phyloP scores from a whole-genome alignment of 2,888 invertebrate species.

The Spilarctia lutea region DNA sequence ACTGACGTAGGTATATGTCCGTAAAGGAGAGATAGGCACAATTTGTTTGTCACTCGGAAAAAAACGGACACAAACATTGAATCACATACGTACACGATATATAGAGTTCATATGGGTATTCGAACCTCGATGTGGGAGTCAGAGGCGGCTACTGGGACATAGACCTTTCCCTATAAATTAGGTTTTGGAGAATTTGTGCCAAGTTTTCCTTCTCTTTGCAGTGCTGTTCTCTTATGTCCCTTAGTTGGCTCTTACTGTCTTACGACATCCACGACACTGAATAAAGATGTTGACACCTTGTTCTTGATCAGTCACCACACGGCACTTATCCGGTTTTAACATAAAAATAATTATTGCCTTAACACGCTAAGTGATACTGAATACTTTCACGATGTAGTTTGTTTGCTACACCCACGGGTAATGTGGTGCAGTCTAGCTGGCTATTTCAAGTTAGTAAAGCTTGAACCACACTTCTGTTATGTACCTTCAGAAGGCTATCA shows the following conservation, averaged over 20 bases:
- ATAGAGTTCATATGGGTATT: too few relatives aligned
- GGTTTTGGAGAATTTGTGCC: too few relatives aligned
- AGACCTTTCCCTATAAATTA: too few relatives aligned
- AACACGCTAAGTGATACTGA: background rate
- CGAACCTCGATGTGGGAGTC: background rate
- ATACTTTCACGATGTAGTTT: background rate
- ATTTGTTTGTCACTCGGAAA: background rate
- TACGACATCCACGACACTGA: too few relatives aligned
- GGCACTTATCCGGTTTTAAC: too few relatives aligned
- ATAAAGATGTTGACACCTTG: too few relatives aligned
- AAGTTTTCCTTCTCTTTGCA: too few relatives aligned
- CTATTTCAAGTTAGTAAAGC: background rate
- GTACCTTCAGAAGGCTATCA: background rate
- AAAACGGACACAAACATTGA: background rate
- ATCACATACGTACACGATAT: background rate
- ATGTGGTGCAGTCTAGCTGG: background rate
- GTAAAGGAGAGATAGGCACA: background rate
- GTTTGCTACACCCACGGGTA: background rate
- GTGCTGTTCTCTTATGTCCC: too few relatives aligned
- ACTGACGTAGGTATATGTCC: background rate
- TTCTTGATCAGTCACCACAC: too few relatives aligned
- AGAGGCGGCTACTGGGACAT: too few relatives aligned
- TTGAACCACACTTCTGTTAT: background rate
- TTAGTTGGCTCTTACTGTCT: too few relatives aligned
- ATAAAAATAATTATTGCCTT: background rate